phyloP scores from a whole-genome alignment of 2,113 vertebrate genomes.

The Rhynchopsitta pachyrhyncha region DNA sequence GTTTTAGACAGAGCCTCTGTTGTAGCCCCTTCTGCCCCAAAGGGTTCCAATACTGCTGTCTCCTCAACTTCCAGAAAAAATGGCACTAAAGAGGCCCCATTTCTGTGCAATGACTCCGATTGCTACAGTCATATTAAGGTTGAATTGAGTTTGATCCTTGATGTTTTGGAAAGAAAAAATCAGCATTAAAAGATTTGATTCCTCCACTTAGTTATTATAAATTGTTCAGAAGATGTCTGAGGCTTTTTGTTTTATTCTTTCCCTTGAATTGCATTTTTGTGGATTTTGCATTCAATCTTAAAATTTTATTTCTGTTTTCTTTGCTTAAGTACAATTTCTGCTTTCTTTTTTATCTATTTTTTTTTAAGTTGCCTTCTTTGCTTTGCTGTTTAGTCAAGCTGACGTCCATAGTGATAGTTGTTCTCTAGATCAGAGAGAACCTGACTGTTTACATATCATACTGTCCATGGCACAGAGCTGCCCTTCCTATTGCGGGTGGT shows the following conservation, averaged over 20 bases:
- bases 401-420: background rate
- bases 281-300: background rate
- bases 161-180: background rate
- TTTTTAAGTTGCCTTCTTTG: background rate
- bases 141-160: background rate
- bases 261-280: background rate
- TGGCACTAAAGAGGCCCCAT: background rate
- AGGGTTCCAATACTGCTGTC: background rate
- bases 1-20: background rate
- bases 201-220: background rate
- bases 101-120: background rate
- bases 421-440: background rate
- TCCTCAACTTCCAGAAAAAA: background rate
- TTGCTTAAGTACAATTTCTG: background rate
- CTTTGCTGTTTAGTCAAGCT: background rate
- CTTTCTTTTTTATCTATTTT: background rate
- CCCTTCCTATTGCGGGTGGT: background rate
- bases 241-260: background rate
- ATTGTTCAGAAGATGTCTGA: background rate
- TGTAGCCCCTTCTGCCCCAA: background rate
- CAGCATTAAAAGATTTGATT: background rate
- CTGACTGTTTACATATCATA: background rate
- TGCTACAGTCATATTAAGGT: background rate
- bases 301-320: background rate
- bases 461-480: background rate